phyloP scores from a whole-genome alignment of 2,888 invertebrate species.

The Drosophila neotestacea region DNA sequence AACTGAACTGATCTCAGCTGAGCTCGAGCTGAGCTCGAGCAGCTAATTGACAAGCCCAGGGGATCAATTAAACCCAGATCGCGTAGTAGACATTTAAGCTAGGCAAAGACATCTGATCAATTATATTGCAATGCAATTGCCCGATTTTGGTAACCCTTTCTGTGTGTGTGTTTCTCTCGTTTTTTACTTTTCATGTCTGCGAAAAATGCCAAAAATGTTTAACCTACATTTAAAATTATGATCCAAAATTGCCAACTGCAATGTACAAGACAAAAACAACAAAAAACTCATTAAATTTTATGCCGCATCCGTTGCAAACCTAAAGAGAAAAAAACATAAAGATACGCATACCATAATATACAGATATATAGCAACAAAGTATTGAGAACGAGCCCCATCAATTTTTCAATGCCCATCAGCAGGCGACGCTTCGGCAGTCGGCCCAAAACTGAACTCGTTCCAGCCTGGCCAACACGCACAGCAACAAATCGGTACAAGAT shows the following conservation, averaged over 20 bases:
- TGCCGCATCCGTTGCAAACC: constrained; percentile 48
- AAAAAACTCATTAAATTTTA: constrained; percentile 69
- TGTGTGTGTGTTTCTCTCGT: constrained; percentile 1
- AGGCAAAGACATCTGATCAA: constrained; percentile 29
- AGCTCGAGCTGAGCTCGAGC: constrained; percentile 9
- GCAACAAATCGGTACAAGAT: constrained; percentile 21
- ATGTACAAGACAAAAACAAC: constrained; percentile 50
- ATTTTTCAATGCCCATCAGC: constrained; percentile 72
- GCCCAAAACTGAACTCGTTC: constrained; percentile 41
- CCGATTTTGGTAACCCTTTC: constrained; percentile 62
- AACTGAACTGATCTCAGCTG: neutral
- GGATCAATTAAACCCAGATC: constrained; percentile 68
- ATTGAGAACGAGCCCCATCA: constrained; percentile 59
- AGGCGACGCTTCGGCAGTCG: constrained; percentile 18
- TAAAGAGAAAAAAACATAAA: constrained; percentile 21
- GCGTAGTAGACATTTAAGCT: constrained; percentile 37
- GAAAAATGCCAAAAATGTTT: constrained; percentile 66
- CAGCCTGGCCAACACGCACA: constrained; percentile 16
- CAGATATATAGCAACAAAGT: constrained; percentile 46
- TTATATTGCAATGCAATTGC: constrained; percentile 62
- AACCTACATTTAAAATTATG: constrained; percentile 70
- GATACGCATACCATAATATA: constrained; percentile 33
- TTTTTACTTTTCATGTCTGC: constrained; percentile 23
- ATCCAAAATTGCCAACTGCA: constrained; percentile 41
- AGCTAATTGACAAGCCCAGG: constrained; percentile 73